Evolutionary conservation across 2,113 vertebrate species (phyloP), one percentile per base, ranked within the genome.

Genomic region (Neomonachus schauinslandi): DNA sequence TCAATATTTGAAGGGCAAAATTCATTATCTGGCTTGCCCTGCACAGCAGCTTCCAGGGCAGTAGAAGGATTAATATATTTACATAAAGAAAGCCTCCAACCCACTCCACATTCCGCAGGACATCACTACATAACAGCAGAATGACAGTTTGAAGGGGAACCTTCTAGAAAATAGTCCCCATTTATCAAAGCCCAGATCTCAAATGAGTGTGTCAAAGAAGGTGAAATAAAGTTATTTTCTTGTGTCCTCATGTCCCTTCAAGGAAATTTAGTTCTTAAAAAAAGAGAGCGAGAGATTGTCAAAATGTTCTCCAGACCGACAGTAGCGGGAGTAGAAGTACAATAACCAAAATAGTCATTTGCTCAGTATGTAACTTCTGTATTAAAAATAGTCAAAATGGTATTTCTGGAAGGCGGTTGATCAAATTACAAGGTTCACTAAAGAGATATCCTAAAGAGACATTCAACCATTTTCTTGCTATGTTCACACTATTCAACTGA

Each of bases 361-460:
- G 82, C 89, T 87, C 95, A 96, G 42, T 90, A 74, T 93, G 90
- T 49, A 93, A 87, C 63, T 94, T 95, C 95, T 91, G n/a, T 94
- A 98, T 83, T 95, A 90, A 98, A 96, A 96, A 94, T 71, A 96
- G 87, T 74, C 98, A 97, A 97, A 98, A 95, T 39, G 93, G 65
- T 94, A 91, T 97, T 98, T 98, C 97, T 97, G 74, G 71, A 97
- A 96, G 96, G 96, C 96, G 96, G 98, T 98, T 98, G 96, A 98
- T 98, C 76, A 97, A 89, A 98, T 97, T 96, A 97, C 95, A 89
- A 97, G 81, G 92, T 96, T 97, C 94, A 89, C 90, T 97, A 77
- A 77, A 77, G 42, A 77, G 74, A 77, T 98, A 89, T 97, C 98
- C 97, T 96, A 93, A 98, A 97, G 97, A 98, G 67, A 93, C 36